Evolutionary conservation across 2,888 invertebrate genomes (phyloP), one percentile per base, ranked within the genome.

Genomic region (Dascillus cervinus): DNA sequence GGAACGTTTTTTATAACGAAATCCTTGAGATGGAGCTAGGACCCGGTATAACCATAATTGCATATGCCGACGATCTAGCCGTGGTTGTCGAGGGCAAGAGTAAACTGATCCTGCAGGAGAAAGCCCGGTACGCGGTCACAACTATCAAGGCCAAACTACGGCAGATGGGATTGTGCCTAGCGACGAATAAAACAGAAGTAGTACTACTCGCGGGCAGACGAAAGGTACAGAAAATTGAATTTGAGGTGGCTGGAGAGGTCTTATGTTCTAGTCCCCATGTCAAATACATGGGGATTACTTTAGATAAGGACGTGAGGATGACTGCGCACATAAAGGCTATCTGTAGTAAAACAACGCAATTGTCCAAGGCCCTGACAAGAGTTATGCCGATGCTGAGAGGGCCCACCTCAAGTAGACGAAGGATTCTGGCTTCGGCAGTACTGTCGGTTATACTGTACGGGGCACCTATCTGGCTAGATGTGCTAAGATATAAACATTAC

Each of bases 121-220:
- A 20, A 3, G 10, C 3, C 2, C 26, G 19, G 12, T 11, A 19
- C 3, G 13, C 8, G n/a, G 5, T 19, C n/a, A 10, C 17, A 10
- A 13, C 11, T 8, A 8, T 6, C 3, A 26, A 26, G 19, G 26
- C 17, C 11, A 11, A 26, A 3, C 3, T 26, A 11, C 3, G 22
- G 6, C n/a, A 14, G 3, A 29, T 9, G 2, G 14, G 25, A 12
- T 38, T 43, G 4, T 5, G 30, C 11, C 22, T 37, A 4, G 42
- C 31, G 5, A 29, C 32, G 3, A 23, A 33, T 9, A 39, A 37
- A 17, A 42, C 39, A 2, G 37, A 39, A 17, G 26, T 35, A 2
- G 26, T 34, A 2, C 15, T 37, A 2, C 24, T 39, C 4, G 20
- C 26, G 19, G 32, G 15, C n/a, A 42, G 13, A 21, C 28, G 27